Conservation (phyloP, 2,113 vertebrate species). For the Lathamus discolor region DNA sequence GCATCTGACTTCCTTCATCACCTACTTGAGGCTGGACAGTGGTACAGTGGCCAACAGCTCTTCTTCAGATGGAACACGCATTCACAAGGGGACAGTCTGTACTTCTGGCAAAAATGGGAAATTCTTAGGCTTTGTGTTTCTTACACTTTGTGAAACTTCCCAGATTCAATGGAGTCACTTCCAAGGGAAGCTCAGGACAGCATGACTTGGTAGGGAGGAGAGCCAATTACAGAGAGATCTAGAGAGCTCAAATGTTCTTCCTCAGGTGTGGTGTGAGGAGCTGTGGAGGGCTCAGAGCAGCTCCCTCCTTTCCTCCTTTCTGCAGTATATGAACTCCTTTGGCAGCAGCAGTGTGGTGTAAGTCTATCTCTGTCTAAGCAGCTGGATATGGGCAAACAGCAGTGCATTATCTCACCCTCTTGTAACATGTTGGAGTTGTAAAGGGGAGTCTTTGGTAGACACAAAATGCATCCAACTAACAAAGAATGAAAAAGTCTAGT, state of each 20-base stretch:
- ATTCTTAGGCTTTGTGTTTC: not conserved
- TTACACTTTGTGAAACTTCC: not conserved
- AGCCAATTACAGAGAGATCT: accelerated
- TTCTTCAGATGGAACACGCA: not conserved
- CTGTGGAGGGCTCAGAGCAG: not conserved
- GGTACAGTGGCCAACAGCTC: not conserved
- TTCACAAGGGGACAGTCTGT: not conserved
- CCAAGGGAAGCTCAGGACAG: not conserved
- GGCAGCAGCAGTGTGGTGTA: not conserved
- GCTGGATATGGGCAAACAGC: not conserved
- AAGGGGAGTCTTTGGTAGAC: not conserved
- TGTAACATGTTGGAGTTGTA: not conserved
- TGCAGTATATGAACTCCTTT: not conserved
- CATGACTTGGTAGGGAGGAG: not conserved
- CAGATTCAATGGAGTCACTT: not conserved
- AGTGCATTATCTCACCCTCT: not conserved
- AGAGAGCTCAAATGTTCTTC: not conserved
- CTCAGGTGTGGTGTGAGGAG: not conserved
- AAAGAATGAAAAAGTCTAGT: not conserved
- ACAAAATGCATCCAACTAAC: not conserved
- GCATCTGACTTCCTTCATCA: not conserved
- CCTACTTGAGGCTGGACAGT: not conserved
- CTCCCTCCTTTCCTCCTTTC: not conserved
- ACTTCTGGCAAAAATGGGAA: not conserved
- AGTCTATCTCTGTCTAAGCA: not conserved